phyloP scores from a whole-genome alignment of 1,140 invertebrate species.

The Penaeus indicus region DNA sequence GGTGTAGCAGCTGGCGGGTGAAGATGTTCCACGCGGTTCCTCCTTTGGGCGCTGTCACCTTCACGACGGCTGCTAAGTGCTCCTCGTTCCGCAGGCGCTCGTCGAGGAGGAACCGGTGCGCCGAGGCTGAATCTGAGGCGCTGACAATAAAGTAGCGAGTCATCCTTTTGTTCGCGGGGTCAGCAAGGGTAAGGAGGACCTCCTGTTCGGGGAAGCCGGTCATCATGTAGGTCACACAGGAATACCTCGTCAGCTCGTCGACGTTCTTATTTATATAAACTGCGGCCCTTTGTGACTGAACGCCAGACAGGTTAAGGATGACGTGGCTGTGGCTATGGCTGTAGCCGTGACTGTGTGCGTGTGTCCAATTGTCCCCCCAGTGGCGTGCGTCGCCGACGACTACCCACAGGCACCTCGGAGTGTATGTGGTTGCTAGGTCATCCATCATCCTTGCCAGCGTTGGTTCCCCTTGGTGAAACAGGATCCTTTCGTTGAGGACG shows the following conservation, averaged over 20 bases:
- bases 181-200: conserved; percentile 5
- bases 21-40: background rate
- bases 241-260: conserved; percentile 20
- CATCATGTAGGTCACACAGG: conserved; percentile 40
- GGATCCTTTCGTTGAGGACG: background rate
- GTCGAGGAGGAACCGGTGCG: conserved; percentile 40
- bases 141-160: conserved; percentile 36
- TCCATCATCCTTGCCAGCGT: conserved; percentile 21
- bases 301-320: background rate
- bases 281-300: background rate
- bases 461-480: background rate
- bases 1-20: conserved; percentile 41
- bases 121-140: background rate
- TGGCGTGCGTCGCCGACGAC: background rate
- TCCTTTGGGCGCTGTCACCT: background rate
- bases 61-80: conserved; percentile 38
- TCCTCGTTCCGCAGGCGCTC: conserved; percentile 31
- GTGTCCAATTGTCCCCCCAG: background rate
- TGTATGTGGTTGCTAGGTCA: conserved; percentile 14
- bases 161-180: conserved; percentile 25
- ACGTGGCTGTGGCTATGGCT: background rate
- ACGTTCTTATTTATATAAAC: conserved; percentile 41
- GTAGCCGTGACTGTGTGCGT: background rate
- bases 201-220: background rate
- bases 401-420: conserved; percentile 34